Percentiles rank a stretch among this genome's conserved stretches.
phyloP scores from a whole-genome alignment of 2,113 vertebrate species.

The Cercocebus atys region DNA sequence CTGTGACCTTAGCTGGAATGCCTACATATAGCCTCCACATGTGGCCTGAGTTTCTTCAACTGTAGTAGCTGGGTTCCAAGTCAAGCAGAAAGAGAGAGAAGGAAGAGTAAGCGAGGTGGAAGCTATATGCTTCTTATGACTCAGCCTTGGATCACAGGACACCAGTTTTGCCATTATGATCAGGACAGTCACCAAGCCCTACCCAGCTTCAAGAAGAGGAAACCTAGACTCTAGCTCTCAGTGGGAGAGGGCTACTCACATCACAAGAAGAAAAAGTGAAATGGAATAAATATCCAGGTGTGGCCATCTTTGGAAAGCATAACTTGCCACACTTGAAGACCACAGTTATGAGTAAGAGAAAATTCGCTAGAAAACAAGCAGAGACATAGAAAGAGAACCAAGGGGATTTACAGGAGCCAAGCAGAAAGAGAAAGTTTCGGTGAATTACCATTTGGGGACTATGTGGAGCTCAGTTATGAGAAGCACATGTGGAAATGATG shows the following conservation, averaged over 20 bases:
- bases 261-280: not conserved
- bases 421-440: not conserved
- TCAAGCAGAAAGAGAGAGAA: not conserved
- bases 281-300: not conserved
- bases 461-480: not conserved
- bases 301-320: not conserved
- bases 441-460: accelerated
- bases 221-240: not conserved
- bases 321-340: not conserved
- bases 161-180: not conserved
- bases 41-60: not conserved
- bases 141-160: not conserved
- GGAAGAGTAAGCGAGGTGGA: too few relatives aligned
- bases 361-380: not conserved
- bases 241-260: not conserved
- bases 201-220: not conserved
- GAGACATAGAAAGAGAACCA: not conserved
- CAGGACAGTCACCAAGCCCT: not conserved
- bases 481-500: accelerated
- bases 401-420: not conserved
- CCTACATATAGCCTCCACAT: not conserved
- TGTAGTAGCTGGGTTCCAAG: not conserved
- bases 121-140: not conserved
- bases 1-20: not conserved
- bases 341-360: not conserved